phyloP scores from a whole-genome alignment of 2,797 vertebrate genomes.

The Phalanger gymnotis region DNA sequence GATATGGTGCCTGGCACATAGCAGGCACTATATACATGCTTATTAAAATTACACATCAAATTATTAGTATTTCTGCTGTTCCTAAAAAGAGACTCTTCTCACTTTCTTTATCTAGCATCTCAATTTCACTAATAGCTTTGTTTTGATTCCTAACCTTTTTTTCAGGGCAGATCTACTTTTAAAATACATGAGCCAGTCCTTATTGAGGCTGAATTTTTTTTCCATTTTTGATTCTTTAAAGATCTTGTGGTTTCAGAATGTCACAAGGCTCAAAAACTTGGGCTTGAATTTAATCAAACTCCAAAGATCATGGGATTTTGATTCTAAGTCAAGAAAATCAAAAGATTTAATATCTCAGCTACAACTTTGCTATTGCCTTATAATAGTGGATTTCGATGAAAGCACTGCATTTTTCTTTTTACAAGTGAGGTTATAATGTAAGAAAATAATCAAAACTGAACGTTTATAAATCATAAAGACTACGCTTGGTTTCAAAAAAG shows the following conservation, averaged over 20 bases:
- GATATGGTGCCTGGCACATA: neutral
- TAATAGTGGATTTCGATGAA: neutral
- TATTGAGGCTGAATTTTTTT: neutral
- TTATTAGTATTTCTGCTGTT: neutral
- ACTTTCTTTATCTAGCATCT: neutral
- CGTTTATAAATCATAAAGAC: neutral
- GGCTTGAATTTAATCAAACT: neutral
- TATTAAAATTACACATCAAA: neutral
- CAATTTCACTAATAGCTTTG: neutral
- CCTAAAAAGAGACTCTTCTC: neutral
- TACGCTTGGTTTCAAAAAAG: neutral
- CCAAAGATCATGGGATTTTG: neutral
- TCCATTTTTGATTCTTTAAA: neutral
- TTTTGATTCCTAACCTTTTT: neutral
- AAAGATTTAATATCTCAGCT: neutral
- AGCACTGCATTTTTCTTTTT: neutral
- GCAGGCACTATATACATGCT: neutral
- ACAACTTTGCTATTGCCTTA: neutral
- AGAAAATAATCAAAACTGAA: neutral
- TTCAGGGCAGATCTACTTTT: neutral
- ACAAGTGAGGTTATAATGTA: too few relatives aligned
- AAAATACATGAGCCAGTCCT: neutral
- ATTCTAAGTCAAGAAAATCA: neutral
- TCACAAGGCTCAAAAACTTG: neutral
- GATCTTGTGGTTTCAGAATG: neutral